Percentiles rank a stretch among this genome's conserved stretches.
Evolutionary conservation across 2,113 vertebrate species (phyloP).

Genomic region (Periophthalmodon schlosseri): DNA sequence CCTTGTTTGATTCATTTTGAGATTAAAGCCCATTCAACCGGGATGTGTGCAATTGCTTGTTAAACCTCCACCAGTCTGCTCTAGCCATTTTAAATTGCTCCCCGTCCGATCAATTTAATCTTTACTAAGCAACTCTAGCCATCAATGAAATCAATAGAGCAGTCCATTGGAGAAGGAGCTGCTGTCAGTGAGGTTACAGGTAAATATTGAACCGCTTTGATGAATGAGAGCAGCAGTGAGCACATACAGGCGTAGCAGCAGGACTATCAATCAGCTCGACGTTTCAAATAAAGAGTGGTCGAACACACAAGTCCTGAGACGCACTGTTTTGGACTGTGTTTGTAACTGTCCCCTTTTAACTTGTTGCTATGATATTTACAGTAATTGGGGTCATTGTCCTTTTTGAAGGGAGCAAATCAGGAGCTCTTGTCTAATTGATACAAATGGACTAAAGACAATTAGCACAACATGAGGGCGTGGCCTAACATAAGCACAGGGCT

Average conservation of each 20-base stretch:
- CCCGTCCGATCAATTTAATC: constrained; percentile 58
- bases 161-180: constrained; percentile 45
- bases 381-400: background rate
- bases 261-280: constrained; percentile 62
- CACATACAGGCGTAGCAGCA: constrained; percentile 29
- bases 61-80: constrained; percentile 52
- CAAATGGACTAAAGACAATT: background rate
- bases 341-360: constrained; percentile 6
- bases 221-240: constrained; percentile 44
- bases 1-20: constrained; percentile 48
- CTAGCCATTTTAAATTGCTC: constrained; percentile 33
- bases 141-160: constrained; percentile 53
- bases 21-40: constrained; percentile 52
- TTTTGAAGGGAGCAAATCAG: background rate
- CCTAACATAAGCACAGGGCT: background rate
- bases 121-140: constrained; percentile 45
- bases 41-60: constrained; percentile 57
- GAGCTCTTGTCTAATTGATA: background rate
- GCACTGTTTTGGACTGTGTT: constrained; percentile 41
- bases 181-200: constrained; percentile 41
- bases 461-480: background rate
- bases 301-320: constrained; percentile 35
- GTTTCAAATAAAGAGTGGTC: constrained; percentile 57
- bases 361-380: background rate
- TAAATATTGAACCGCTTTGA: constrained; percentile 63